Percentiles rank a stretch among this genome's conserved stretches.
Conservation (phyloP, 2,113 vertebrate species). For the Lophius piscatorius region DNA sequence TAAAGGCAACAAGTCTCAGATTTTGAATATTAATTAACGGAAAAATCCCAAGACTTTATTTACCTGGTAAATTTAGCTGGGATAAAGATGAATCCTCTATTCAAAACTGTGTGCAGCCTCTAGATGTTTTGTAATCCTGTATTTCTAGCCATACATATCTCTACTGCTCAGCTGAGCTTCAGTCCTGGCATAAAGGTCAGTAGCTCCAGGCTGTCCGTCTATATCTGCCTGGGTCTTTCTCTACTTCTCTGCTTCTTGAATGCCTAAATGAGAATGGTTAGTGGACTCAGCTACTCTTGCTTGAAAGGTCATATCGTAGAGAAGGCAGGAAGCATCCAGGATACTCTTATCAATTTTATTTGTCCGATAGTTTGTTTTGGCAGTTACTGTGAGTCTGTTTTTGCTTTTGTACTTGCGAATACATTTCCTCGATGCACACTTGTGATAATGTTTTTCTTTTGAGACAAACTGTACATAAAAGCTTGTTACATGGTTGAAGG, state of each 20-base stretch:
- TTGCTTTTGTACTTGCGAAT: background rate
- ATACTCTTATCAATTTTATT: conserved; percentile 55
- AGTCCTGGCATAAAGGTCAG: conserved; percentile 71
- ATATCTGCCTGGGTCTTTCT: conserved; percentile 62
- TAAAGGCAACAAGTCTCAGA: too few relatives aligned
- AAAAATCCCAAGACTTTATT: conserved; percentile 31
- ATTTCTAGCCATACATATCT: conserved; percentile 61
- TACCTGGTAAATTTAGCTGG: conserved; percentile 6
- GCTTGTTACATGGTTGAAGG: too few relatives aligned
- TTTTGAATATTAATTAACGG: conserved; percentile 20
- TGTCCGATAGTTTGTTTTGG: conserved; percentile 55
- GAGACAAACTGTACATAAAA: conserved; percentile 1
- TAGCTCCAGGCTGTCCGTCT: conserved; percentile 71
- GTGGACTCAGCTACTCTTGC: conserved; percentile 59
- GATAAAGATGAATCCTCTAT: conserved; percentile 50
- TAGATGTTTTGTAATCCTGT: conserved; percentile 48
- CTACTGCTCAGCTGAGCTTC: conserved; percentile 62
- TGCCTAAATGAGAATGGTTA: conserved; percentile 75
- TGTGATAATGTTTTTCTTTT: conserved; percentile 9
- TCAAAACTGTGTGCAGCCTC: conserved; percentile 35
- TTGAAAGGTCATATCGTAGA: conserved; percentile 66
- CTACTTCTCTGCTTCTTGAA: conserved; percentile 66
- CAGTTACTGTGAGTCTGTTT: conserved; percentile 20
- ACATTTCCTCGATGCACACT: conserved; percentile 5
- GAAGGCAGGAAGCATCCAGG: conserved; percentile 46